Conservation (phyloP, 1,140 invertebrate genomes). For the Globodera ellingtonae region DNA sequence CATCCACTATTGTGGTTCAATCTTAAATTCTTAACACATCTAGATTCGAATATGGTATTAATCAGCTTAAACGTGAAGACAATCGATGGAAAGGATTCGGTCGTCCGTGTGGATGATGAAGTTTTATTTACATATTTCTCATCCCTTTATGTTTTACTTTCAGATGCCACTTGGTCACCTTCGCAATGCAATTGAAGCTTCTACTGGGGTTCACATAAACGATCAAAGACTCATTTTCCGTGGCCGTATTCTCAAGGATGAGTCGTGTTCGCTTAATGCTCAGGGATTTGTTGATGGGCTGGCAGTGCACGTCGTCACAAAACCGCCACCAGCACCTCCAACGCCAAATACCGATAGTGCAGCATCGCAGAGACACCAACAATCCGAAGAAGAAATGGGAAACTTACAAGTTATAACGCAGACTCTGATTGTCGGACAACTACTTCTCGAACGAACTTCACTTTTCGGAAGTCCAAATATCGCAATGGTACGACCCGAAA, state of each 20-base stretch:
- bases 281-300: constrained; percentile 28
- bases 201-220: constrained; percentile 1
- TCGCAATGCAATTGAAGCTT: constrained; percentile 19
- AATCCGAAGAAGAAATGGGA: constrained; percentile 1
- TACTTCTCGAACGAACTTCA: constrained; percentile 25
- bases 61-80: constrained; percentile 24
- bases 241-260: constrained; percentile 19
- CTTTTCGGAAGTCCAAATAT: constrained; percentile 21
- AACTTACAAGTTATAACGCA: constrained; percentile 23
- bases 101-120: constrained; percentile 24
- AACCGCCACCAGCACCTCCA: not conserved
- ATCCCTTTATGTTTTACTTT: not conserved
- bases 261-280: constrained; percentile 4
- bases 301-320: constrained; percentile 30
- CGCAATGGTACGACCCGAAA: constrained; percentile 27
- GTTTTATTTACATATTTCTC: constrained; percentile 1
- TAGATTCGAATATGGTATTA: constrained; percentile 11
- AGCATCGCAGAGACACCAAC: not conserved
- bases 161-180: constrained; percentile 19
- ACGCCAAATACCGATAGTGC: not conserved
- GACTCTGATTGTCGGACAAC: constrained; percentile 25
- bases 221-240: constrained; percentile 31
- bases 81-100: constrained; percentile 24
- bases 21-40: too few relatives aligned
- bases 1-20: too few relatives aligned